These are phyloP conservation scores for Numenius phaeopus DNA, from an alignment of 2,797 vertebrate species.

Conservation along the genomic window DNA sequence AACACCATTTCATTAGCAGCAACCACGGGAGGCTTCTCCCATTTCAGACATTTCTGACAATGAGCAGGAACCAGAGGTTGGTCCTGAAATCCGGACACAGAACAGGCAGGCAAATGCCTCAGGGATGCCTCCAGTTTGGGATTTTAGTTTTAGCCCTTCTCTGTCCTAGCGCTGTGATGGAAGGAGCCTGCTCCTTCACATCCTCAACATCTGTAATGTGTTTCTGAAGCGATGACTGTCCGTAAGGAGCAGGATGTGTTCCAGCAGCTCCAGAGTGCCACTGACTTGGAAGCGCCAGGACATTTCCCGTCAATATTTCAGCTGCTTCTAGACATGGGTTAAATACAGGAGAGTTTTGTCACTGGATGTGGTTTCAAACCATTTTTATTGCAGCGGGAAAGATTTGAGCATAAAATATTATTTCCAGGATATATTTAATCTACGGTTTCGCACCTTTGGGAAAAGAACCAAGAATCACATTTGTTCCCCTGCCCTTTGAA, in stretches of 20 bases:
- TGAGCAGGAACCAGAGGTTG: background rate
- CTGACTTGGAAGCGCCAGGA: background rate
- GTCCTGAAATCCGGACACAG: background rate
- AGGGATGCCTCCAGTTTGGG: background rate
- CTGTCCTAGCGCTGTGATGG: background rate
- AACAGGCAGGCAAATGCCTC: background rate
- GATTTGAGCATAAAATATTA: background rate
- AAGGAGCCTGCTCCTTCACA: background rate
- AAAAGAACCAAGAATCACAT: constrained; percentile 1
- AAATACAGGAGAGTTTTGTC: background rate
- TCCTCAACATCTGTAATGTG: background rate
- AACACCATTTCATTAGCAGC: background rate
- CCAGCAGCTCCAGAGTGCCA: background rate
- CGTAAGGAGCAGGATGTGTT: background rate
- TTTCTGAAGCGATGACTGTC: background rate
- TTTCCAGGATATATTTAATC: background rate
- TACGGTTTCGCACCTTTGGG: background rate
- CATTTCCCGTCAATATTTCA: background rate
- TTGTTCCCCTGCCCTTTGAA: background rate
- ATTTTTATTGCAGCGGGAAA: background rate
- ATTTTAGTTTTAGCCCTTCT: background rate
- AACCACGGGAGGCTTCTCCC: background rate
- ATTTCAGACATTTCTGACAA: background rate
- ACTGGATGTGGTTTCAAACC: background rate
- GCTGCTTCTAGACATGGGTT: background rate